Base-by-base conservation (phyloP, 2,113 vertebrate species). In the Pollachius pollachius region DNA sequence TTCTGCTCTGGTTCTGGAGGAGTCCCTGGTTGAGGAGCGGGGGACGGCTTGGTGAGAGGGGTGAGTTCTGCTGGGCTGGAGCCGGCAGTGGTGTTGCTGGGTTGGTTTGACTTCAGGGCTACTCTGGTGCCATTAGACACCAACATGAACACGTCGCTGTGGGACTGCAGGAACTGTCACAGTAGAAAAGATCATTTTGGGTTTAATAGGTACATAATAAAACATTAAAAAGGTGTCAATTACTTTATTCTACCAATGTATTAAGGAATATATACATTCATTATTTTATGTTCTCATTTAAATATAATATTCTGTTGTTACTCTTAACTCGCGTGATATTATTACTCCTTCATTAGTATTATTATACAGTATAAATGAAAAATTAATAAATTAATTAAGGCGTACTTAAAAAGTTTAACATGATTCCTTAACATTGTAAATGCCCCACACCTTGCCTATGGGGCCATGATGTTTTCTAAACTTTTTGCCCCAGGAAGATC, bases 401-500 rank as follows among this genome's bases (percentile, higher is more conserved):
- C 11, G 2, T 13, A 13, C 9, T 13, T 48, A 48, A 48, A 48
- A 2, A 48, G 41, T 48, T 13, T 13, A 48, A 48, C 12, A 48
- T 9, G 41, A 48, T 48, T 48, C 41, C 41, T 48, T 9, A 48
- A 48, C 41, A 48, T 9, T 48, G 12, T 48, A 13, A 48, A 48
- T 18, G 64, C 37, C 2, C 9, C 18, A 16, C 70, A 98, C 97
- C 96, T 98, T 99, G 61, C 90, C 88, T 63, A 99, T 90, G 0
- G 95, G 87, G 66, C 97, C 97, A 11, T 90, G 83, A 5, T 94
- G 91, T 73, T 95, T 98, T 67, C 90, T 92, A 58, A 95, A 99
- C 68, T 90, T 96, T 88, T 96, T 98, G 85, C 94, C 96, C 97
- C 97, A 99, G 6, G 97, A 95, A 23, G 92, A 81, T 15, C 95